Conservation (phyloP, 2,888 invertebrate species). For the Teleiodes luculella region DNA sequence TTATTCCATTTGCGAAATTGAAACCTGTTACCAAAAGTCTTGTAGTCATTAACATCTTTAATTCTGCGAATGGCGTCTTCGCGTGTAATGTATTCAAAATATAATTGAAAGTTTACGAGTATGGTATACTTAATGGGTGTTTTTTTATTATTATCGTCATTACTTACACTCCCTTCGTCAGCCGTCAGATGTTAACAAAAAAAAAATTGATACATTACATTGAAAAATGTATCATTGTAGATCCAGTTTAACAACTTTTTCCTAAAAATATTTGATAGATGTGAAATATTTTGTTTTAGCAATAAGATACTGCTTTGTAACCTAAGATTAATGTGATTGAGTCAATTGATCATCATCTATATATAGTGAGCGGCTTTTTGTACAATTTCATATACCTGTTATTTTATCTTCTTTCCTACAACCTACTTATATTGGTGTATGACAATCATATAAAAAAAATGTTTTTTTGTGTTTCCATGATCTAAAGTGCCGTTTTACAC, state of each 20-base stretch:
- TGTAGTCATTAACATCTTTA: neutral
- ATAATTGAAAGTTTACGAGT: constrained; percentile 9
- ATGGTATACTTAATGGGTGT: constrained; percentile 6
- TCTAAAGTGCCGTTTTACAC: neutral
- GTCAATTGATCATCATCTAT: too few species aligned
- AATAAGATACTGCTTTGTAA: too few species aligned
- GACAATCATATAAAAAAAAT: too few species aligned
- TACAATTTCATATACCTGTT: too few species aligned
- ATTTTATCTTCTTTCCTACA: too few species aligned
- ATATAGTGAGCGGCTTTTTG: too few species aligned
- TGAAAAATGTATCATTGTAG: neutral
- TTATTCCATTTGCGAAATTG: neutral
- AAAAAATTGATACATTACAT: neutral
- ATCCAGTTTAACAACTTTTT: neutral
- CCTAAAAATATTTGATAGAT: too few species aligned
- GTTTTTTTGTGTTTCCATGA: too few species aligned
- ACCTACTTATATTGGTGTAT: too few species aligned
- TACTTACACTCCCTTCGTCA: neutral
- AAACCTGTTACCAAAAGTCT: neutral
- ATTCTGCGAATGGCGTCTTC: neutral
- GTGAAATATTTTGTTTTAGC: too few species aligned
- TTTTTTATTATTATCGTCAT: neutral
- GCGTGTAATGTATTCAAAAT: constrained; percentile 5
- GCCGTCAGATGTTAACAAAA: neutral
- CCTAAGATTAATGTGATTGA: too few species aligned